A percentile compares a stretch with the other conserved stretches of the same genome.
These are phyloP conservation scores for Pseudochirops cupreus DNA, from an alignment of 2,797 vertebrate species.

Conservation along the genomic window DNA sequence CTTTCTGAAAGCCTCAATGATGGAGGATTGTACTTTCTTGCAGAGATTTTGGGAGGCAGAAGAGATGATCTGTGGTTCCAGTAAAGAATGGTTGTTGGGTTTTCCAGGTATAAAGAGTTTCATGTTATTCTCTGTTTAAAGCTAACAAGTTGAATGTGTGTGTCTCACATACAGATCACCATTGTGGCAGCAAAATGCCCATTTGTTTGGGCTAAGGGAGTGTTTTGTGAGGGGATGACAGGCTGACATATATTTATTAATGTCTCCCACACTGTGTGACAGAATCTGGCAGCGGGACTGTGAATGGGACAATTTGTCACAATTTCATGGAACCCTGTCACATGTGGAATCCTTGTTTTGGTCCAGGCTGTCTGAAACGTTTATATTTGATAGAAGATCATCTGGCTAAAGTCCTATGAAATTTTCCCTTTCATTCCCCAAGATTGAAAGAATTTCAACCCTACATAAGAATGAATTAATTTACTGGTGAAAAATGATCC, in stretches of 20 bases:
- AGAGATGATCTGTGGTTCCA: conserved; percentile 1
- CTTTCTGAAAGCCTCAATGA: background rate
- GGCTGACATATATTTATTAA: conserved; percentile 74
- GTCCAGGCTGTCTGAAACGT: conserved; percentile 36
- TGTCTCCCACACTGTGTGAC: conserved; percentile 69
- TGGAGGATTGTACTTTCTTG: background rate
- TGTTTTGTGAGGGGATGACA: conserved; percentile 68
- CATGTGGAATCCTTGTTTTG: conserved; percentile 46
- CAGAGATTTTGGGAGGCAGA: background rate
- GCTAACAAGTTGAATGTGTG: conserved; percentile 38
- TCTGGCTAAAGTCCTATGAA: conserved; percentile 54
- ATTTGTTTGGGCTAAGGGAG: conserved; percentile 58
- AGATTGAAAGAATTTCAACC: conserved; percentile 19
- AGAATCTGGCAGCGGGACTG: conserved; percentile 66
- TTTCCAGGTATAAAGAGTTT: conserved; percentile 54
- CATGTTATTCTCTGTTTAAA: conserved; percentile 24
- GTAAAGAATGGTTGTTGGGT: background rate
- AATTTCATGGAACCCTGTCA: conserved; percentile 61
- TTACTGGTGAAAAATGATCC: conserved; percentile 26
- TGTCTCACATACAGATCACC: conserved; percentile 63
- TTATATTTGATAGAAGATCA: conserved; percentile 53
- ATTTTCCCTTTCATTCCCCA: conserved; percentile 50
- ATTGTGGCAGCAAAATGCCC: conserved; percentile 55
- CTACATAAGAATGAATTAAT: conserved; percentile 10
- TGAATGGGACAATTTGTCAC: conserved; percentile 76